Evolutionary conservation across 2,888 invertebrate species (phyloP), one percentile per base, ranked within the genome.

Genomic region (Brenthis ino): DNA sequence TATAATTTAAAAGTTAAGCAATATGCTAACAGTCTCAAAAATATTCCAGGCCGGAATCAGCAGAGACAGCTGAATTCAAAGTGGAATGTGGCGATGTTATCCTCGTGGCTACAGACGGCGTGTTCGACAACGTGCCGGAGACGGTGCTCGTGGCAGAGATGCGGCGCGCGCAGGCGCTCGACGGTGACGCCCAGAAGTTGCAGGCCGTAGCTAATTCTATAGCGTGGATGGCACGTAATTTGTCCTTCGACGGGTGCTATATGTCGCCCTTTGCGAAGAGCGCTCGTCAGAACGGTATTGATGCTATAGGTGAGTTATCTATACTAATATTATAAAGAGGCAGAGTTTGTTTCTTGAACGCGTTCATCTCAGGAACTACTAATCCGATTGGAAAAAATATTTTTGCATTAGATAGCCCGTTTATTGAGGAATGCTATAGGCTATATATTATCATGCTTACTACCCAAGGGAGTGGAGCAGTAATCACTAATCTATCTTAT

Each of bases 71-170:
- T 28, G 96, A 97, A 85, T 98, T 98, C 86, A 95, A 95, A 3
- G 98, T 97, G 64, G 96, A 97, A 87, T 97, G 98, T 82, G 98
- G 99, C 64, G 99, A 99, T 89, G 97, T 98, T 65, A 97, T 99
- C 81, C 94, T 99, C 53, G 95, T 99, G 66, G 99, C 99, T 33
- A 99, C 99, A 1, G 99, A 99, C 91, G 99, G 99, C 65, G 97
- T 99, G 67, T 99, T 99, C 93, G 99, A 99, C 93, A 99, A 99
- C 93, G 96, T 99, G 79, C 98, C 98, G 71, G 98, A 98, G 81
- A 96, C 96, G 76, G 94, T 98, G 85, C 95, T 99, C 80, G 94
- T 99, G 77, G 96, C 96, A 63, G 97, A 98, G 89, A 94, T 99
- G 89, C 93, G 95, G 77, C 95, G 96, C 86, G 95, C 95, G 96